Percentiles rank a stretch among this genome's conserved stretches.
Evolutionary conservation across 2,797 vertebrate species (phyloP).

Genomic region (Cossypha polioptera): DNA sequence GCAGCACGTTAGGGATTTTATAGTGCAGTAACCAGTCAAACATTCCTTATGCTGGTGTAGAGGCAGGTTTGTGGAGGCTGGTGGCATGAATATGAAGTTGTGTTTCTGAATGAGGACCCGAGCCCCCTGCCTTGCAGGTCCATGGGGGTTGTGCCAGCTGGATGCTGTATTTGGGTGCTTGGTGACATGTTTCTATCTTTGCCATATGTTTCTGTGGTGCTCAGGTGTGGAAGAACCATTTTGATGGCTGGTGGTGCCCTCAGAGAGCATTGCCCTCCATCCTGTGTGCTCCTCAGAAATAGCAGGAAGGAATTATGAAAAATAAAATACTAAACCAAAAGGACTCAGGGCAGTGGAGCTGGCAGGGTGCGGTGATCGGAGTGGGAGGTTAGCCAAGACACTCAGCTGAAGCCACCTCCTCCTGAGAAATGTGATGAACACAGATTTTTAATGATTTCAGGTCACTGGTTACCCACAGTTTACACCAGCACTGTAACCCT

Average conservation of each 20-base stretch:
- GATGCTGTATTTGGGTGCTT: background rate
- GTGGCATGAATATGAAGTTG: background rate
- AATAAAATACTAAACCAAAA: background rate
- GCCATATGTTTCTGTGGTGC: background rate
- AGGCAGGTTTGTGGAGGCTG: background rate
- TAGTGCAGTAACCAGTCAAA: background rate
- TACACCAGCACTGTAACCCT: accelerated
- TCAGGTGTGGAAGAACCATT: background rate
- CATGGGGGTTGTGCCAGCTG: background rate
- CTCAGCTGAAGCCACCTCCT: slow-evolving; percentile 38
- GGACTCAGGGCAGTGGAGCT: slow-evolving; percentile 39
- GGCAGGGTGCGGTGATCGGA: slow-evolving; percentile 37
- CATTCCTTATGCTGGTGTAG: background rate
- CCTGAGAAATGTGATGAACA: slow-evolving; percentile 31
- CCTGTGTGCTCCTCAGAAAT: background rate
- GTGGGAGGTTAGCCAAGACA: slow-evolving; percentile 53
- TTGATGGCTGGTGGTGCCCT: background rate
- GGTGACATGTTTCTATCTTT: background rate
- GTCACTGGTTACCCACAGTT: background rate
- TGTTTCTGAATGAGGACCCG: background rate
- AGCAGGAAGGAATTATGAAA: background rate
- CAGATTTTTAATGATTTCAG: slow-evolving; percentile 37
- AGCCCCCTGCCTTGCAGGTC: background rate
- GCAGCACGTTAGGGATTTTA: background rate
- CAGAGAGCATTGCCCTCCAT: background rate